phyloP scores from a whole-genome alignment of 2,888 invertebrate species.

The Sinohyriopsis cumingii region DNA sequence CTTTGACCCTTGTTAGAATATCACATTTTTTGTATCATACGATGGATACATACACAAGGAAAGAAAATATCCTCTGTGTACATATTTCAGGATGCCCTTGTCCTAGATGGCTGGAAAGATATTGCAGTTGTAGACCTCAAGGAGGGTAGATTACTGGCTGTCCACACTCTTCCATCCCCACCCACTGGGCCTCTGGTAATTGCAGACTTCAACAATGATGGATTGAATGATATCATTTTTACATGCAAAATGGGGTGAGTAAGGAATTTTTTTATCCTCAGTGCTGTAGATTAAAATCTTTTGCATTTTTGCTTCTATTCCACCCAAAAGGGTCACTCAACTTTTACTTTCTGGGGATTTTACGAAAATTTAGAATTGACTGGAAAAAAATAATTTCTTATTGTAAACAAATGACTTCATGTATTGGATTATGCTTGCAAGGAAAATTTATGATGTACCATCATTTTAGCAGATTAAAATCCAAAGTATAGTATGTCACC shows the following conservation, averaged over 20 bases:
- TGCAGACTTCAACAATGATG: constrained; percentile 68
- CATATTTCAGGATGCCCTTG: constrained; percentile 48
- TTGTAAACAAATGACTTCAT: too few relatives aligned
- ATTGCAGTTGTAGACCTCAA: constrained; percentile 60
- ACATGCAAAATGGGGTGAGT: constrained; percentile 66
- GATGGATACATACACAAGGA: too few relatives aligned
- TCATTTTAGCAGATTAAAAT: too few relatives aligned
- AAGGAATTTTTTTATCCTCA: background rate
- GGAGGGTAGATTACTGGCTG: constrained; percentile 60
- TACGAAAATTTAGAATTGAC: too few relatives aligned
- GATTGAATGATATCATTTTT: constrained; percentile 64
- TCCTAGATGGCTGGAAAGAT: constrained; percentile 57
- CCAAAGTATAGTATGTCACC: too few relatives aligned
- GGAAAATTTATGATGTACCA: too few relatives aligned
- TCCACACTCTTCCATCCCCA: constrained; percentile 65
- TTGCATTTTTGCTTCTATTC: background rate
- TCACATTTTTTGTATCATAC: too few relatives aligned
- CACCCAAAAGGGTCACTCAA: too few relatives aligned
- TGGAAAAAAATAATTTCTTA: too few relatives aligned
- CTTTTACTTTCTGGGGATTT: too few relatives aligned
- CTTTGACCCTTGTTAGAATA: too few relatives aligned
- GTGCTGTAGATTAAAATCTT: background rate
- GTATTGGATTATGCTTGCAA: too few relatives aligned
- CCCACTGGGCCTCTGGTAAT: constrained; percentile 61
- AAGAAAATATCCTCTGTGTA: background rate